Evolutionary conservation across 2,797 vertebrate genomes (phyloP), one percentile per base, ranked within the genome.

Genomic region (Gymnothorax javanicus): DNA sequence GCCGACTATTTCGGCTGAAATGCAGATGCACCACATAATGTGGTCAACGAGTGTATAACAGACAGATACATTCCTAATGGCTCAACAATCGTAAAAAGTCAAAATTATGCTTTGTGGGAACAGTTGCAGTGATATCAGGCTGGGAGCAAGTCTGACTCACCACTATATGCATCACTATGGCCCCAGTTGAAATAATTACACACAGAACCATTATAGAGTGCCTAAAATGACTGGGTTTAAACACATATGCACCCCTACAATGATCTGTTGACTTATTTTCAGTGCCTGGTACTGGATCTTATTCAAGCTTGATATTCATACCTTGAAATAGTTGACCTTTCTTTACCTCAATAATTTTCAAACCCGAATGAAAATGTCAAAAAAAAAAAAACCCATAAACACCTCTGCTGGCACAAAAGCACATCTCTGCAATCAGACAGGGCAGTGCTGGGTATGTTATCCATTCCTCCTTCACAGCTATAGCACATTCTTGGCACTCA

Each of bases 401-500:
- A 91, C 92, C 58, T 27, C 58, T 23, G n/a, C 83, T 84, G 83
- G 82, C 82, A 84, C 59, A 91, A 92, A 90, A 93, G 91, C 85
- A 86, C 91, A 93, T 86, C 88, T 81, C 92, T 93, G 91, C 79
- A 89, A 86, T 89, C 90, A 89, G 90, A 90, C 89, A 71, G 73
- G 25, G 82, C 90, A 89, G 90, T 89, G 83, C 90, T 83, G 86
- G 92, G 89, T 83, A 88, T 88, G 88, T 90, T 93, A 91, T 91
- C 93, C 89, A 92, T 91, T 89, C 90, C 93, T 93, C 93, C 91
- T 93, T 91, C 92, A 91, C 91, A 91, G 89, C 90, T 91, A 86
- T 93, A 92, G 91, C 92, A 89, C 92, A 87, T 94, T 94, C 91
- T 93, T 94, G 93, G 92, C 93, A 92, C 91, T 90, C 87, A 86